Base-by-base conservation (phyloP, 2,113 vertebrate genomes). In the Psettodes erumei region DNA sequence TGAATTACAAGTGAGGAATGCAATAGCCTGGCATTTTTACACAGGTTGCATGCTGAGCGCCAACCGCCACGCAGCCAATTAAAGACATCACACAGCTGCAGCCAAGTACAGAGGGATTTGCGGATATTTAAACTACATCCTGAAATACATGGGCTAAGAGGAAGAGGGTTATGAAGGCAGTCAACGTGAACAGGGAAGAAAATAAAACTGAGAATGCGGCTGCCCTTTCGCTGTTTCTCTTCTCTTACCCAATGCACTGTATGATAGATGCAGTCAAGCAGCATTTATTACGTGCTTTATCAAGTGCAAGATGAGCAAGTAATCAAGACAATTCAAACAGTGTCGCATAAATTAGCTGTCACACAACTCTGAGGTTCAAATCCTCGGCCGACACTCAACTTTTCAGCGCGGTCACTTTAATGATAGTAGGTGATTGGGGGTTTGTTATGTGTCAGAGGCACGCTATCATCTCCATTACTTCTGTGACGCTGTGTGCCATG, bases 1-100 rank as follows among this genome's bases (percentile, higher is more conserved):
- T 59, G 67, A 61, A 80, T 80, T 80, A 80, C 19, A 64, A 47
- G 48, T 11, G 33, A 69, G 75, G 64, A 84, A 71, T 54, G 74
- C 30, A 56, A 48, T 19, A 68, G 40, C 37, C 1, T 18, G 28
- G n/a, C 28, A 48, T 55, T 53, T 38, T 23, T 59, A 35, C 21
- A 73, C 21, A 35, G 55, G 47, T 59, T 81, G 73, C 74, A 83
- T 32, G 50, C 9, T 4, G 33, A 73, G 58, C 53, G 37, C 5
- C 25, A 0, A 27, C 53, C 33, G 64, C 60, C 18, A n/a, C 33
- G 11, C 27, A 67, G 33, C 63, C 59, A 81, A 72, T 47, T 70
- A 62, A 65, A 71, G 38, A 78, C 28, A 73, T 56, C 27, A 64
- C 4, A 66, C 12, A 66, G 59, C 61, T 55, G 40, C 43, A 38